These are phyloP conservation scores for Melopsittacus undulatus DNA, from an alignment of 2,797 vertebrate species.

Conservation along the genomic window DNA sequence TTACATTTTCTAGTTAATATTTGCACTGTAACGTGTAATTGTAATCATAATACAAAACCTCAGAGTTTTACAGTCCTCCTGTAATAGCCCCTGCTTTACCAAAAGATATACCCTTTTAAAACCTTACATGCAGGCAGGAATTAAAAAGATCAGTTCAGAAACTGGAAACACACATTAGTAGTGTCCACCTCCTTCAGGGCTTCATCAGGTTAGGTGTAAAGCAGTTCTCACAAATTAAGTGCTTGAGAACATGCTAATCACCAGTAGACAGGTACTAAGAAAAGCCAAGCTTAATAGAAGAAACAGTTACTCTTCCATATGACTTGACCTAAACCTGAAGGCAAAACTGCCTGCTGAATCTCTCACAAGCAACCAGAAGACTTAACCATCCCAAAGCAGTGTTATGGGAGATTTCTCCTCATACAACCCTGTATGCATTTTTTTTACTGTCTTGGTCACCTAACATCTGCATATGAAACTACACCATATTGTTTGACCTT, in stretches of 20 bases:
- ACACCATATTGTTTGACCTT: constrained; percentile 35
- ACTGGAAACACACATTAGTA: not conserved
- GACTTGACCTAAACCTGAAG: not conserved
- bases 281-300: not conserved
- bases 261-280: not conserved
- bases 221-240: not conserved
- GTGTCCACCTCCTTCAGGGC: not conserved
- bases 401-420: not conserved
- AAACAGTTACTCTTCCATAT: not conserved
- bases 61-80: not conserved
- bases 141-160: not conserved
- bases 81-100: not conserved
- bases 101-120: not conserved
- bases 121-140: not conserved
- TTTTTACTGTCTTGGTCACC: not conserved
- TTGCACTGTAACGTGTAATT: not conserved
- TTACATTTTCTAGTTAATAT: not conserved
- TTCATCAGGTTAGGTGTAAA: not conserved
- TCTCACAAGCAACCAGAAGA: not conserved
- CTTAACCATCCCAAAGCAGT: not conserved
- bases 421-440: not conserved
- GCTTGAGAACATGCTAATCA: not conserved
- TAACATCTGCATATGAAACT: not conserved
- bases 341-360: not conserved
- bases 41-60: not conserved